Evolutionary conservation across 2,113 vertebrate genomes (phyloP).

Genomic region (Cnemophilus loriae): DNA sequence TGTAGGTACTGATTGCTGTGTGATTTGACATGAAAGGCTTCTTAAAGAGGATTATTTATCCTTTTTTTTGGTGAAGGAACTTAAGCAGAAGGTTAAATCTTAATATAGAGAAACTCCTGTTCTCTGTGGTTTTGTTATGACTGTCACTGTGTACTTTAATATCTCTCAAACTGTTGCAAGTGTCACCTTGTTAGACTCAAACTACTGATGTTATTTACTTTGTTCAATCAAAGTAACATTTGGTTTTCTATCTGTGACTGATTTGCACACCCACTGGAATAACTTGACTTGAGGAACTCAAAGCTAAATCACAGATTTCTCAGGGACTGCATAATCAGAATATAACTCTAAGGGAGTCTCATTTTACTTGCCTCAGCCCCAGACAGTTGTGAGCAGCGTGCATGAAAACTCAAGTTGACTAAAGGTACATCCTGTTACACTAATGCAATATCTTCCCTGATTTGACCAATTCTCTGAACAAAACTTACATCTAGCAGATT

Average conservation of each 20-base stretch:
- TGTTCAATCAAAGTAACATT: neutral
- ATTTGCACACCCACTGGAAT: neutral
- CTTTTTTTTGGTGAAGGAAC: neutral
- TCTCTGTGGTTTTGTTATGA: neutral
- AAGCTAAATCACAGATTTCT: neutral
- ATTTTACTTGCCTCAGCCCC: neutral
- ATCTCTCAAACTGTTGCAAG: neutral
- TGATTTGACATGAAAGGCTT: neutral
- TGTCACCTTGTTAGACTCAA: neutral
- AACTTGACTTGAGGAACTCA: neutral
- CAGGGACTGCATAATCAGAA: neutral
- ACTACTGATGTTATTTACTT: neutral
- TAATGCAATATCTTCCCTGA: neutral
- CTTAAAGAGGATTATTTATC: neutral
- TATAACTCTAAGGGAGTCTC: neutral
- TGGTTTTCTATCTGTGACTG: neutral
- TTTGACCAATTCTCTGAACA: neutral
- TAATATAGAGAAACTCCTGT: neutral
- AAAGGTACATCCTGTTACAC: neutral
- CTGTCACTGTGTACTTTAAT: neutral
- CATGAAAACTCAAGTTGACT: neutral
- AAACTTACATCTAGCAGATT: neutral
- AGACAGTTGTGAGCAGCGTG: neutral
- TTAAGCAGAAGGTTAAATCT: neutral
- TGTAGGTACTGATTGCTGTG: neutral